A percentile compares a stretch with the other conserved stretches of the same genome.
phyloP scores from a whole-genome alignment of 2,113 vertebrate species.

The Chaetodon auriga region DNA sequence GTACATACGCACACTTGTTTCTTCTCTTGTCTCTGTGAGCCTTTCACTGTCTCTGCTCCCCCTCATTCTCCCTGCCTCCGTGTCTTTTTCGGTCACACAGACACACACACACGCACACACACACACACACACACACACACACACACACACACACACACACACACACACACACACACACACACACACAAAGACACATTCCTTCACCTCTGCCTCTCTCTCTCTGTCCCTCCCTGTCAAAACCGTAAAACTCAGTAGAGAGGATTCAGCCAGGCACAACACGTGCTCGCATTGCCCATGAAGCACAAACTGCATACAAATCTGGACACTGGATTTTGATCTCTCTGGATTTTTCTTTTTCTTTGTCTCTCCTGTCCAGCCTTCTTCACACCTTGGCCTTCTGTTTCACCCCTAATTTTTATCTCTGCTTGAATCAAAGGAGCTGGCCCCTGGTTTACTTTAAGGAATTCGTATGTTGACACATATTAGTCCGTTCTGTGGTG shows the following conservation, averaged over 20 bases:
- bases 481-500: not conserved
- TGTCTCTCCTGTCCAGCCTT: not conserved
- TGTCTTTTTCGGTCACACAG: slow-evolving; percentile 21
- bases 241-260: slow-evolving; percentile 22
- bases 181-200: not conserved
- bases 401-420: not conserved
- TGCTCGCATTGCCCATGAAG: slow-evolving; percentile 13
- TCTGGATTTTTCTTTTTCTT: not conserved
- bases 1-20: slow-evolving; percentile 34
- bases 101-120: slow-evolving; percentile 6
- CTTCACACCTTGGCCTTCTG: not conserved
- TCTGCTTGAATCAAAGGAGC: not conserved
- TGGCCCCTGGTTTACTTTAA: no score
- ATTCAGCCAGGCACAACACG: slow-evolving; percentile 24
- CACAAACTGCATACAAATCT: slow-evolving; percentile 29
- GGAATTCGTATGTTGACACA: not conserved
- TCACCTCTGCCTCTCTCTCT: slow-evolving; percentile 5
- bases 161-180: slow-evolving; percentile 6
- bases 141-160: slow-evolving; percentile 12
- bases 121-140: slow-evolving; percentile 18
- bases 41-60: slow-evolving; percentile 5
- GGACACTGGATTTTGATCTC: not conserved
- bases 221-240: slow-evolving; percentile 36
- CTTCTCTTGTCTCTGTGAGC: slow-evolving; percentile 11
- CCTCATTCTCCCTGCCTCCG: not conserved